Evolutionary conservation across 1,140 invertebrate species (phyloP), one percentile per base, ranked within the genome.

Genomic region (Paralvinella palmiformis): DNA sequence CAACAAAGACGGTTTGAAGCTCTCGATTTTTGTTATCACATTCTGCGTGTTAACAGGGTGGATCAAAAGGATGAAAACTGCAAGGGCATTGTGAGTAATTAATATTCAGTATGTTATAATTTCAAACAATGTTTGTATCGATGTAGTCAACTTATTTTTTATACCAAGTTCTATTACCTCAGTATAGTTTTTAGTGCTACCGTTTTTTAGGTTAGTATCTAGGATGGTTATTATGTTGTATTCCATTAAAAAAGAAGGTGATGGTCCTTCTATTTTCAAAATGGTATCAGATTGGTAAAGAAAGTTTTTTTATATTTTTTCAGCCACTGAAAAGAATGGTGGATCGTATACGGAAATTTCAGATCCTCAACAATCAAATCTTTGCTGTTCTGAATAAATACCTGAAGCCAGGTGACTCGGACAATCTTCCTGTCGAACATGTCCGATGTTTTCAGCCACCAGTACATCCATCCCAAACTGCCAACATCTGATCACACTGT

Each of bases 1-100:
- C 96, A 99, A 77, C 94, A 99, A 82, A 83, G 93, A 65, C 83
- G 96, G 59, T 99, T 99, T 82, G 96, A 99, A 78, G 94, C 95
- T 13, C 85, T 99, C 31, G 97, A 99, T 82, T 98, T 99, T 83
- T 96, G 94, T 81, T 99, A 99, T 83, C 96, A 99, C 77, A 93
- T 99, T 73, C 85, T 98, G 29, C 83, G 93, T 69, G 94, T 99
- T 0, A 96, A 99, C 82, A 83, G 94, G 41, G 93, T 97, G 0
- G 96, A 99, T 81, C 91, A 92, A 66, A 97, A 97, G 80, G 93
- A 98, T 76, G 94, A 96, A 76, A 86, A 88, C 69, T 90, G 97
- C 0, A 95, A 97, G 81, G 92, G 94, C 77, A 96, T 62, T 29
- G 59, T 60, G 29, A 48, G 29, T 61, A 44, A 1, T 24, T n/a